phyloP scores from a whole-genome alignment of 2,888 invertebrate genomes.

The Bhutanitis thaidina region DNA sequence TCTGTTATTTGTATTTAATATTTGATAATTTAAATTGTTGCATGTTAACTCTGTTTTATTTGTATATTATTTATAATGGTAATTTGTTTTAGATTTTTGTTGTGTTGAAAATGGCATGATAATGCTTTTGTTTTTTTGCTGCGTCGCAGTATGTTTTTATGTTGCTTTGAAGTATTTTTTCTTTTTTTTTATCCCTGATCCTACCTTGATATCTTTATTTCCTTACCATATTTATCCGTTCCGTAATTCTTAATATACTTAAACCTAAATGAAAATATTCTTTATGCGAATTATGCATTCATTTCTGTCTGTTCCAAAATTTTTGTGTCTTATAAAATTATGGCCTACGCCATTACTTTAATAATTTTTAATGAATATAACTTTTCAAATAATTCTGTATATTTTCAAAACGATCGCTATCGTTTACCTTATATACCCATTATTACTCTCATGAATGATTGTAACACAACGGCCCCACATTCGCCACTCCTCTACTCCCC shows the following conservation, averaged over 20 bases:
- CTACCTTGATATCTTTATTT: constrained; percentile 14
- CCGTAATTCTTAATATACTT: neutral
- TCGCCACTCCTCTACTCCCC: neutral
- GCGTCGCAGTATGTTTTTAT: constrained; percentile 64
- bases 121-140: constrained; percentile 64
- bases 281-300: neutral
- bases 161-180: constrained; percentile 72
- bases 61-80: constrained; percentile 47
- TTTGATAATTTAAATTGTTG: constrained; percentile 14
- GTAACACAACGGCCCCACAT: neutral
- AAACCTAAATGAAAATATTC: neutral
- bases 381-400: too few species aligned
- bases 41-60: constrained; percentile 35
- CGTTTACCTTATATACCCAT: too few species aligned
- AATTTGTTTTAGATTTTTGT: constrained; percentile 26
- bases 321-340: too few species aligned
- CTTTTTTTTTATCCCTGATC: constrained; percentile 48
- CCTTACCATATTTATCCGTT: neutral
- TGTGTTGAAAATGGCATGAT: constrained; percentile 28
- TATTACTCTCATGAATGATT: too few species aligned
- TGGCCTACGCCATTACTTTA: too few species aligned
- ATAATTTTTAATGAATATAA: too few species aligned
- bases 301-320: too few species aligned
- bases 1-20: constrained; percentile 4
- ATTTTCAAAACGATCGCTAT: too few species aligned